A percentile compares a stretch with the other conserved stretches of the same genome.
phyloP scores from a whole-genome alignment of 2,888 invertebrate species.

The Stenotaenia linearis region DNA sequence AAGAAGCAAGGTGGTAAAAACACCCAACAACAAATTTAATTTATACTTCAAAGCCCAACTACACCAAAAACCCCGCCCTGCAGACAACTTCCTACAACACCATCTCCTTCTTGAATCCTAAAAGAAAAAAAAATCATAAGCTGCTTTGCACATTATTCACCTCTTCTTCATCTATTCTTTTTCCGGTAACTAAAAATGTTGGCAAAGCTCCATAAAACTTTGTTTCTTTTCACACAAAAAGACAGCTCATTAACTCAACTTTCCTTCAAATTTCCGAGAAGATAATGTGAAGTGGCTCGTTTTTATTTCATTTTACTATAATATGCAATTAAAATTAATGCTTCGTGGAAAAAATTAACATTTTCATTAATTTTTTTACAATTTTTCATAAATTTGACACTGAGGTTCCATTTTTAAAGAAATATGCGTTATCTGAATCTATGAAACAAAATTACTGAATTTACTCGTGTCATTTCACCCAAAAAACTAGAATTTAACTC shows the following conservation, averaged over 20 bases:
- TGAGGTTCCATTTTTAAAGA: too few species aligned
- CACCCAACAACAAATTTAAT: constrained; percentile 7
- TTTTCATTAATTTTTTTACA: too few species aligned
- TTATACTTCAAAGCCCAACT: constrained; percentile 14
- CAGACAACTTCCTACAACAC: background rate
- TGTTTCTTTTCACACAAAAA: background rate
- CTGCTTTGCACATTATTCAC: constrained; percentile 5
- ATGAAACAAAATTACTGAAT: too few species aligned
- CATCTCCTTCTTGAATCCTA: background rate
- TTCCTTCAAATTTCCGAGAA: background rate
- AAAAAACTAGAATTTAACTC: too few species aligned
- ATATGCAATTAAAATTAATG: too few species aligned
- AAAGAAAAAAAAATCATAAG: constrained; percentile 4
- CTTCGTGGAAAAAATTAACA: too few species aligned
- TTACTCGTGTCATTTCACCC: too few species aligned
- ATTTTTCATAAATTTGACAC: too few species aligned
- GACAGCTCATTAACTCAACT: background rate
- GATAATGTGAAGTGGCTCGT: too few species aligned
- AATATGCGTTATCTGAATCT: too few species aligned
- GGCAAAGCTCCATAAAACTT: constrained; percentile 5
- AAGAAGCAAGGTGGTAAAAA: background rate
- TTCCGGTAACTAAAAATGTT: background rate
- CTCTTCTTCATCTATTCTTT: background rate
- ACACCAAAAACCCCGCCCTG: background rate
- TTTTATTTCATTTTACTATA: too few species aligned